Evolutionary conservation across 1,140 invertebrate genomes (phyloP), one percentile per base, ranked within the genome.

Genomic region (Microplitis demolitor): DNA sequence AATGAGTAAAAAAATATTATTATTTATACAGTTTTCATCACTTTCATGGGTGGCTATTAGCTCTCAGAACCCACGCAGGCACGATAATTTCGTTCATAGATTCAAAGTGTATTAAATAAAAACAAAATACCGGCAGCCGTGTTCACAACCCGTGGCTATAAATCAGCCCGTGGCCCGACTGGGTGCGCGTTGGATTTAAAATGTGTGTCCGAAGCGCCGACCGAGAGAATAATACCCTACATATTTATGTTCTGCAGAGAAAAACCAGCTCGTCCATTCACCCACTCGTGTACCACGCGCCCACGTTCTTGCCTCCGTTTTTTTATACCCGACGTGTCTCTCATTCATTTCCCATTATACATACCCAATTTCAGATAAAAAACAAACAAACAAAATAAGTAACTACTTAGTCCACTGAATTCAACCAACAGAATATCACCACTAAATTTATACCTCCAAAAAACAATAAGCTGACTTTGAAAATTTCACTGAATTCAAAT

Each of bases 81-180:
- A 61, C 6, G 14, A 8, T 13, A 8, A 53, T 70, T 61, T 70
- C 31, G 39, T 62, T 33, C 50, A 64, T 81, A 78, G 80, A 81
- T 78, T 80, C 8, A 14, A 68, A 72, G 74, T 83, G 81, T 85
- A 87, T 87, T 87, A 87, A 85, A 87, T 87, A 87, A 45, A 45
- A 87, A 87, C 86, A 87, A 87, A 86, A 87, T 87, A 85, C 84
- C 85, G 76, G 82, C 83, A 83, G 81, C 83, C 79, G 80, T 84
- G 83, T 85, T 84, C 85, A 81, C 84, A 80, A 82, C 78, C 80
- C 78, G 78, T 78, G 79, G 78, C 83, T 84, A 86, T 87, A 87
- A 87, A 87, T 86, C 85, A 87, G 72, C 70, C 4, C 31, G 37
- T 31, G 60, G 37, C 33, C 58, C 16, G 16, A n/a, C 16, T 69